phyloP scores from a whole-genome alignment of 2,797 vertebrate species.

The Galago senegalensis region DNA sequence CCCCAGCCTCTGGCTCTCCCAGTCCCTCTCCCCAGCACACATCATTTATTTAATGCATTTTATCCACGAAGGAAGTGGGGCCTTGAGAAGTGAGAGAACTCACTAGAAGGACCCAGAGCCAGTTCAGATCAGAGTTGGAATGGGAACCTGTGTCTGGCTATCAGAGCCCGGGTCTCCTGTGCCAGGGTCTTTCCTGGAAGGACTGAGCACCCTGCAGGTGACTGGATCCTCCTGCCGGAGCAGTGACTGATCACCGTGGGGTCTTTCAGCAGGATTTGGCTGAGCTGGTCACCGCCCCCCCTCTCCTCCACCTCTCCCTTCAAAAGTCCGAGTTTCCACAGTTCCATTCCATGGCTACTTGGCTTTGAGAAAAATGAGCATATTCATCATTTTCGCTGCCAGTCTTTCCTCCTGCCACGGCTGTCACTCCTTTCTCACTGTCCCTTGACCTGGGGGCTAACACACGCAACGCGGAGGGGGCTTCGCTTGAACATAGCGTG shows the following conservation, averaged over 20 bases:
- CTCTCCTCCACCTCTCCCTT: background rate
- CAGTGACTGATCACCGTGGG: background rate
- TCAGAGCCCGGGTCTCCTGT: background rate
- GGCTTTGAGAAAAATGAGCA: background rate
- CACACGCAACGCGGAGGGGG: background rate
- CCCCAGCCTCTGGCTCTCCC: fast-evolving
- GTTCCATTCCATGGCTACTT: background rate
- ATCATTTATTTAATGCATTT: background rate
- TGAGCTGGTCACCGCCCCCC: background rate
- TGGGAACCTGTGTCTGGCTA: background rate
- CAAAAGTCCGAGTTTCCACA: conserved; percentile 11
- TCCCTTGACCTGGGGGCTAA: background rate
- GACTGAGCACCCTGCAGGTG: background rate
- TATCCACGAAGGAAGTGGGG: background rate
- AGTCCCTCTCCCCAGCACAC: background rate
- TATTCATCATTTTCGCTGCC: conserved; percentile 8
- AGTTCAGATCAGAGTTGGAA: background rate
- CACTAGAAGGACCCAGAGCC: background rate
- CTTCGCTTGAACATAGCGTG: conserved; percentile 45
- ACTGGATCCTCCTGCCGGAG: background rate
- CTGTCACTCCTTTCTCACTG: background rate
- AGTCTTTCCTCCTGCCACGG: background rate
- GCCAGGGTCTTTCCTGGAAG: conserved; percentile 32
- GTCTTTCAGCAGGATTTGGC: background rate
- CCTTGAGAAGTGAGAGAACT: background rate